A percentile compares a stretch with the other conserved stretches of the same genome.
Evolutionary conservation across 2,797 vertebrate genomes (phyloP).

Genomic region (Tolypeutes matacus): DNA sequence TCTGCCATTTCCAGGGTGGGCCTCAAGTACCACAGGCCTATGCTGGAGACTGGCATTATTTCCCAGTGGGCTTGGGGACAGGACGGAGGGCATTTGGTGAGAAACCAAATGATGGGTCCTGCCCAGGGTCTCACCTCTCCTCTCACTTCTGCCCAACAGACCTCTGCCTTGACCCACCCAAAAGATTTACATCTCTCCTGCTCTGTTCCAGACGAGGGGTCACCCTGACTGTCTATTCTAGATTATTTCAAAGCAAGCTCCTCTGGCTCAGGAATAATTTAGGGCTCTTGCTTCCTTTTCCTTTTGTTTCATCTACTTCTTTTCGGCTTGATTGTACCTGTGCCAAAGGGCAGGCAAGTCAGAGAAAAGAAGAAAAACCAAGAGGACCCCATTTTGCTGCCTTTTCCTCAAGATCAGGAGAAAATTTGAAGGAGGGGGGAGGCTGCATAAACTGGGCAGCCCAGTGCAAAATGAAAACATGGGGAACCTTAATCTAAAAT

Average conservation of each 20-base stretch:
- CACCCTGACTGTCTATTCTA: fast-evolving
- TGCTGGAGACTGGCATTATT: neutral
- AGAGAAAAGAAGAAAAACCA: neutral
- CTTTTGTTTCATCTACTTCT: neutral
- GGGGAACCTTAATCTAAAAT: neutral
- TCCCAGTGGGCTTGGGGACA: neutral
- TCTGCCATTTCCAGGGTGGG: neutral
- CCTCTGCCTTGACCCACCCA: neutral
- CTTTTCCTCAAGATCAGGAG: neutral
- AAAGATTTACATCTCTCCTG: neutral
- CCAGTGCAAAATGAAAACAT: neutral
- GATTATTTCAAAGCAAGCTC: neutral
- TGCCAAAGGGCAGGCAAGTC: neutral
- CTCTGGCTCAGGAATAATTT: neutral
- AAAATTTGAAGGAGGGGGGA: neutral
- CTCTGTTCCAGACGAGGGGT: neutral
- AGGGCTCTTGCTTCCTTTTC: neutral
- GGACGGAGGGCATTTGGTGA: neutral
- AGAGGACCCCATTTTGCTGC: neutral
- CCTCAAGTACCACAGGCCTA: neutral
- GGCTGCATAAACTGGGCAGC: too few species aligned
- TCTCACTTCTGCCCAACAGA: neutral
- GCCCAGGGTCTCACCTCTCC: neutral
- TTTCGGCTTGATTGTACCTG: neutral
- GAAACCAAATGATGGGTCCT: neutral